Evolutionary conservation across 2,888 invertebrate genomes (phyloP), one percentile per base, ranked within the genome.

Genomic region (Callyntrura sp.): DNA sequence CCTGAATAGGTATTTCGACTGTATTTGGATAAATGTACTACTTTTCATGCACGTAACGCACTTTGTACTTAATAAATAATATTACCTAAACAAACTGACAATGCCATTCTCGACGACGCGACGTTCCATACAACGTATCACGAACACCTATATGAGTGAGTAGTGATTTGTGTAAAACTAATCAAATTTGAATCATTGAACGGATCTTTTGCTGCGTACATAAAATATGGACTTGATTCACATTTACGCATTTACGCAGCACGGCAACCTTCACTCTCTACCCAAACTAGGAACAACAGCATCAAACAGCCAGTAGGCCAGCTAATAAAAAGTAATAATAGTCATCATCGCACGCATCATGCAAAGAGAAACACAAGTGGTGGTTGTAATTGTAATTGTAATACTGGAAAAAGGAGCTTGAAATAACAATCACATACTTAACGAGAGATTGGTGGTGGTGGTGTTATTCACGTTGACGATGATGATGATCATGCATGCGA

Each of bases 401-500:
- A 84, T 88, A 84, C 79, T 85, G 85, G 79, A 88, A 85, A 90
- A 87, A 79, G 73, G 28, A 48, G 83, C 82, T 86, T 86, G 90
- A 88, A 84, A 88, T 84, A 81, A 88, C 73, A 90, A 90, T 86
- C 86, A 76, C 73, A 85, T 76, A 79, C 79, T 84, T 89, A 89
- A 89, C 89, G 89, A 89, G 88, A 51, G 65, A 23, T 25, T 9
- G 48, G 25, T 73, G 73, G 12, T 20, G 48, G 28, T 76, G 76
- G 70, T 73, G 68, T 45, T 62, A 9, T 25, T 28, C n/a, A 55
- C 9, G 20, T n/a, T 17, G 43, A 57, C 57, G 76, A 25, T 60
- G 35, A 8, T 65, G 28, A 78, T 79, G 81, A 90, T 86, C n/a
- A n/a, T 85, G 86, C 85, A 76, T 85, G 90, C 65, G 28, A 73